These are phyloP conservation scores for Ormia ochracea DNA, from an alignment of 2,888 invertebrate species.

Conservation along the genomic window DNA sequence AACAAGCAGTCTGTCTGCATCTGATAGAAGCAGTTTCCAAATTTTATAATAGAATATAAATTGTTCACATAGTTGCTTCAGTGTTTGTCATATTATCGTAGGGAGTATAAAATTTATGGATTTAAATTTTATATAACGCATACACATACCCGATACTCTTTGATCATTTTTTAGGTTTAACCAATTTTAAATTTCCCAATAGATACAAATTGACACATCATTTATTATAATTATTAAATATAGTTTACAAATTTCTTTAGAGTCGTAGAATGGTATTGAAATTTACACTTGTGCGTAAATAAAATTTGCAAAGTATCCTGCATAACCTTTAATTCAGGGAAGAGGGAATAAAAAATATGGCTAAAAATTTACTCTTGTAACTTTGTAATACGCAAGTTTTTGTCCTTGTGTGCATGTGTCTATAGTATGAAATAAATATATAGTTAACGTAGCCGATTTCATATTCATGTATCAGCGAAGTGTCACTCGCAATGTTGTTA, in stretches of 20 bases:
- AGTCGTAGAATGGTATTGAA: neutral
- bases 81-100: conserved; percentile 16
- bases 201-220: conserved; percentile 64
- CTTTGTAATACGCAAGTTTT: no score
- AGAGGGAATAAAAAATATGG: no score
- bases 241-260: neutral
- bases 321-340: no score
- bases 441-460: neutral
- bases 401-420: no score
- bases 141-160: no score
- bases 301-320: no score
- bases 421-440: no score
- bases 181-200: conserved; percentile 53
- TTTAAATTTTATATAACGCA: conserved; percentile 7
- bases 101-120: conserved; percentile 35
- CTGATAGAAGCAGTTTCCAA: neutral
- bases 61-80: neutral
- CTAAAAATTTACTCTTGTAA: no score
- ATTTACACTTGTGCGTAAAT: neutral
- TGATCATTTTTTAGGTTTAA: neutral
- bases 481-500: conserved; percentile 10
- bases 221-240: conserved; percentile 62
- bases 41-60: conserved; percentile 14
- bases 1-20: neutral
- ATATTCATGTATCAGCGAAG: neutral